phyloP scores from a whole-genome alignment of 2,113 vertebrate genomes.

The Clarias batrachus region DNA sequence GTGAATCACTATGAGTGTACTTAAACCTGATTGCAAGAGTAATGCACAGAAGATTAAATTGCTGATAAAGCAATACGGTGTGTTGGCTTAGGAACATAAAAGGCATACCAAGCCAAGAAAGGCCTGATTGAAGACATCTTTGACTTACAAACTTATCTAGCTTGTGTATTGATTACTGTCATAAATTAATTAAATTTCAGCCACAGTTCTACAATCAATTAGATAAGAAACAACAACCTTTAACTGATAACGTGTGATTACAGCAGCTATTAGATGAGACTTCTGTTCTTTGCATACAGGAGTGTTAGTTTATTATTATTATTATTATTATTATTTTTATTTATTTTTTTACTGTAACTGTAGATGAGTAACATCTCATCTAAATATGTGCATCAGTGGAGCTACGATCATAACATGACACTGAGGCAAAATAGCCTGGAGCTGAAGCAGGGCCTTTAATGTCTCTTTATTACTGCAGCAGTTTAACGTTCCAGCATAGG shows the following conservation, averaged over 20 bases:
- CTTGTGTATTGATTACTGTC: background rate
- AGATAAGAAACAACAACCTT: conserved; percentile 18
- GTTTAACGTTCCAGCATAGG: conserved; percentile 30
- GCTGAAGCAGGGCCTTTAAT: background rate
- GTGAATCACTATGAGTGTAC: background rate
- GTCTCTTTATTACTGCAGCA: conserved; percentile 16
- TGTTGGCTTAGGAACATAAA: background rate
- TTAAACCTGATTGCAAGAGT: background rate
- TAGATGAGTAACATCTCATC: background rate
- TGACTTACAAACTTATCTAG: background rate
- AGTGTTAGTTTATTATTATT: background rate
- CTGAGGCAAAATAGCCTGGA: background rate
- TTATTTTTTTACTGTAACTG: too few species aligned
- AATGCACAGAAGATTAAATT: background rate
- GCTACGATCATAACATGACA: background rate
- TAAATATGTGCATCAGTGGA: background rate
- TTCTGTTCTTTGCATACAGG: background rate
- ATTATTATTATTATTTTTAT: too few species aligned
- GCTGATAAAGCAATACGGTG: background rate
- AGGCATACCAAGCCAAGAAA: background rate
- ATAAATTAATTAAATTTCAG: conserved; percentile 17
- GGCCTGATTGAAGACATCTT: background rate
- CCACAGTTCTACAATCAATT: background rate
- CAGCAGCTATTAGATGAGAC: background rate
- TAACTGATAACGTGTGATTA: background rate